phyloP scores from a whole-genome alignment of 2,888 invertebrate genomes.

The Epinotia demarniana region DNA sequence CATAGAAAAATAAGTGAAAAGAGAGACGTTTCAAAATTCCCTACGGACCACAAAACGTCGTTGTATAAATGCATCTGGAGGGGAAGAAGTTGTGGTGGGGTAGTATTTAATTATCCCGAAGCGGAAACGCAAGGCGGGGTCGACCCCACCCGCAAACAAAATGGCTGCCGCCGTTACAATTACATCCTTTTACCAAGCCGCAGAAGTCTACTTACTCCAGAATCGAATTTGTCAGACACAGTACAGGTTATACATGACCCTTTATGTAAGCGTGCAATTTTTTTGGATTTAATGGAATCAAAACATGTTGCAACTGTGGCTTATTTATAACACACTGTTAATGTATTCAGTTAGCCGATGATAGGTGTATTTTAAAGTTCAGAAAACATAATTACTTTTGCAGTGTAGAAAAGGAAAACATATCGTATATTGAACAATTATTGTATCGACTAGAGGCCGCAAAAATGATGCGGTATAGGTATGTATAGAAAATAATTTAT shows the following conservation, averaged over 20 bases:
- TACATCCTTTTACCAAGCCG: slow-evolving; percentile 69
- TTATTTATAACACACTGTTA: slow-evolving; percentile 2
- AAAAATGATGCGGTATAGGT: neutral
- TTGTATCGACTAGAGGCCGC: neutral
- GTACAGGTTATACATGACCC: slow-evolving; percentile 48
- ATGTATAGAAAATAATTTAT: no score
- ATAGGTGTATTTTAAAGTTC: neutral
- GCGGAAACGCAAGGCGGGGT: slow-evolving; percentile 81
- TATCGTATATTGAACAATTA: neutral
- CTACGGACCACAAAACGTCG: slow-evolving; percentile 34
- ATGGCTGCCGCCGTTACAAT: slow-evolving; percentile 80
- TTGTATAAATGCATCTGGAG: slow-evolving; percentile 67
- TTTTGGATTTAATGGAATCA: neutral
- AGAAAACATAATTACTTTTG: neutral
- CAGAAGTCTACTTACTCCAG: slow-evolving; percentile 67
- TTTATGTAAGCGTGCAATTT: slow-evolving; percentile 17
- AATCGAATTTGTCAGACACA: slow-evolving; percentile 52
- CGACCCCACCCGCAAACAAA: slow-evolving; percentile 83
- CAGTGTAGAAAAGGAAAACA: neutral
- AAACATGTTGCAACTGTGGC: slow-evolving; percentile 12
- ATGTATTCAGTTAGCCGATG: neutral
- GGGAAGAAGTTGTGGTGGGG: slow-evolving; percentile 76
- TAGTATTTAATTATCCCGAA: slow-evolving; percentile 81
- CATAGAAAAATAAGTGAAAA: slow-evolving; percentile 26
- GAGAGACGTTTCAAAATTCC: slow-evolving; percentile 17